Evolutionary conservation across 1,140 invertebrate species (phyloP), one percentile per base, ranked within the genome.

Genomic region (Drosophila takahashii): DNA sequence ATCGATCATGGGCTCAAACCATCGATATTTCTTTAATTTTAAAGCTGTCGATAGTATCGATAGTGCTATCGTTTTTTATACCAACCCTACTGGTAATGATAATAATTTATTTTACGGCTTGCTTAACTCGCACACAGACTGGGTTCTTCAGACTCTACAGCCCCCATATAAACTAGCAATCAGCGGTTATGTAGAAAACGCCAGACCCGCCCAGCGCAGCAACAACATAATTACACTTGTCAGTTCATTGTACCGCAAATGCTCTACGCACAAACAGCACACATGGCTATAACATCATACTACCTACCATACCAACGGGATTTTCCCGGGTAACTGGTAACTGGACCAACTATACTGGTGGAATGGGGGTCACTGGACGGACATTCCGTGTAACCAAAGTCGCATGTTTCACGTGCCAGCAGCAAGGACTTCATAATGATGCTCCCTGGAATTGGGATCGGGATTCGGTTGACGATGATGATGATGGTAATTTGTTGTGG

Each of bases 211-310:
- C 83, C 51, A 32, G 58, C 45, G 32, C 52, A 62, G 36, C 52
- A 59, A 73, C 70, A 86, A 87, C 78, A 86, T 86, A 86, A 86
- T 86, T 81, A 87, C 78, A 86, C 81, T 86, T 86, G 81, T 86
- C 81, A 86, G 81, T 86, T 86, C 81, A 86, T 86, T 86, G 83
- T 86, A 77, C 81, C 81, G 81, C 81, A 86, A 70, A 81, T 78
- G 79, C 61, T 50, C 44, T 56, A 62, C 47, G 50, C 67, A 53
- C 50, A 60, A 27, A 37, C 22, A 37, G 11, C 44, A 44, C 39
- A 65, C 64, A 45, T 56, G 61, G n/a, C 56, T 6, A 47, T 44
- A 22, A 22, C 22, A 36, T 22, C n/a, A 32, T 6, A 3, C 42
- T 13, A 4, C 56, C 15, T 26, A n/a, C n/a, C n/a, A n/a, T 22